Conservation (phyloP, 2,888 invertebrate genomes). For the Barypeithes pellucidus region DNA sequence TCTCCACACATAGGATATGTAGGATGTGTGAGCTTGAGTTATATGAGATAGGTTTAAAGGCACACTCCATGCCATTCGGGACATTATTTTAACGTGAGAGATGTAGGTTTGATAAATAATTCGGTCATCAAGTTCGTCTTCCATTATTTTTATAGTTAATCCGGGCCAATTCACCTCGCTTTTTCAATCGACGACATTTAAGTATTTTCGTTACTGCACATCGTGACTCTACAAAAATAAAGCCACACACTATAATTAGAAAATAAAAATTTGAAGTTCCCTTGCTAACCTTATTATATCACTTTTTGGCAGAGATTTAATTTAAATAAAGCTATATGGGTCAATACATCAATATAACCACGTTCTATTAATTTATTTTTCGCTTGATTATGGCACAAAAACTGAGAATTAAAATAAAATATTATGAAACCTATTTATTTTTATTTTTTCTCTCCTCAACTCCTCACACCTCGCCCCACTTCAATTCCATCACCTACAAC, state of each 20-base stretch:
- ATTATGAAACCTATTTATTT: slow-evolving; percentile 47
- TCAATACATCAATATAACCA: neutral
- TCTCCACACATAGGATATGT: slow-evolving; percentile 73
- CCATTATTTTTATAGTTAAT: slow-evolving; percentile 74
- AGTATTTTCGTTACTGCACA: slow-evolving; percentile 50
- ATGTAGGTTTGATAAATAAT: slow-evolving; percentile 90
- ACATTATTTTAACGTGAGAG: slow-evolving; percentile 89
- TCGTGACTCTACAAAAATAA: slow-evolving; percentile 53
- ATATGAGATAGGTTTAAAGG: slow-evolving; percentile 77
- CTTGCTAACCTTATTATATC: slow-evolving; percentile 50
- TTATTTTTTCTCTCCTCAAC: slow-evolving; percentile 29
- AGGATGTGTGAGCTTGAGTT: slow-evolving; percentile 58
- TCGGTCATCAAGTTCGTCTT: slow-evolving; percentile 93
- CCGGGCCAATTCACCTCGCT: slow-evolving; percentile 31
- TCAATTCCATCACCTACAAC: neutral
- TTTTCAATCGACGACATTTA: slow-evolving; percentile 46
- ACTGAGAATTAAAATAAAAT: slow-evolving; percentile 25
- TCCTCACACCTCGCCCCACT: neutral
- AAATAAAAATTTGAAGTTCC: slow-evolving; percentile 41
- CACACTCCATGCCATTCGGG: slow-evolving; percentile 85
- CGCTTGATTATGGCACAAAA: slow-evolving; percentile 25
- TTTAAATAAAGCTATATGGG: slow-evolving; percentile 28
- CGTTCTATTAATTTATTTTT: slow-evolving; percentile 1
- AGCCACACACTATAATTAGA: slow-evolving; percentile 50
- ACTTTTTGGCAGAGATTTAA: neutral